Evolutionary conservation across 2,888 invertebrate genomes (phyloP), one percentile per base, ranked within the genome.

Genomic region (Drosophila villosipedis): DNA sequence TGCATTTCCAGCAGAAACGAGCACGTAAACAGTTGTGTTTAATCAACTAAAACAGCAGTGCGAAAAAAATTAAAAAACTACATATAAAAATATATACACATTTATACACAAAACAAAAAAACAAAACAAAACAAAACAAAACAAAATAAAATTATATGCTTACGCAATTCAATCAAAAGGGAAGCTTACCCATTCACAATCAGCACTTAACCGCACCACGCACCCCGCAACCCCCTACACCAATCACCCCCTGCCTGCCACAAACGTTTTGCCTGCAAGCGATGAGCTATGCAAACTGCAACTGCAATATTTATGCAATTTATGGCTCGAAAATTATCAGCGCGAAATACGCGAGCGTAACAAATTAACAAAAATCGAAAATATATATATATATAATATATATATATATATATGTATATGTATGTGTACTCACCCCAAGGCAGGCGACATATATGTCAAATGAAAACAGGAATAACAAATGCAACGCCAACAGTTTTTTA

Each of bases 1-100:
- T 75, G 82, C 89, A 76, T 70, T 83, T 73, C 68, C 72, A 78
- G 74, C 87, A 66, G 43, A 59, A 65, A 59, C 68, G 43, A 60
- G 59, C 43, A 65, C 64, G 74, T 74, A 82, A 89, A 84, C 84
- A 83, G 78, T 89, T 83, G 84, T 83, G 73, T 83, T 83, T 86
- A 83, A 83, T 89, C 84, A 89, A 83, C 89, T 86, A 86, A 83
- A 86, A 80, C 78, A 70, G 69, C 52, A 53, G 78, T 25, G 67
- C 31, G 55, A 66, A 62, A 68, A 69, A 22, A 52, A 37, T 14
- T 35, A 5, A 22, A 41, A 41, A 33, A 39, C 12, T 19, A 12
- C 0, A 2, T 37, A 16, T 10, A 57, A 37, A 28, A 37, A 28
- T 31, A 28, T 57, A 62, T 47, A 25, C 16, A 2, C n/a, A 25